Evolutionary conservation across 2,888 invertebrate genomes (phyloP).

Genomic region (Boloria selene): DNA sequence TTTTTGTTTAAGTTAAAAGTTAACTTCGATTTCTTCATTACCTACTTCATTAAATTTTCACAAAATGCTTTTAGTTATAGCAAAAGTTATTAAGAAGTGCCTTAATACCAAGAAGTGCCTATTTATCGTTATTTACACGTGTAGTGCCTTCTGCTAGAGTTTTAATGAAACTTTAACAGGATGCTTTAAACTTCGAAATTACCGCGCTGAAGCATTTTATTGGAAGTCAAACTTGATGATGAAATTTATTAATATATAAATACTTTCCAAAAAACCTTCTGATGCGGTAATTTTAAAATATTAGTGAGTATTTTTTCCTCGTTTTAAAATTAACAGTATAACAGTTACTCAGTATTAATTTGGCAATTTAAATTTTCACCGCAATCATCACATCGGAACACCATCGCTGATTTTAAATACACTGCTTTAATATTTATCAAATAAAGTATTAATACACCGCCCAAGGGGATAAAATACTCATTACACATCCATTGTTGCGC

Average conservation of each 20-base stretch:
- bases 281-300: constrained; percentile 25
- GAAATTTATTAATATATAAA: not conserved
- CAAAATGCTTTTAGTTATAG: constrained; percentile 13
- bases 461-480: constrained; percentile 65
- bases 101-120: constrained; percentile 68
- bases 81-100: constrained; percentile 53
- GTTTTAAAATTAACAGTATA: constrained; percentile 12
- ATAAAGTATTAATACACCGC: constrained; percentile 41
- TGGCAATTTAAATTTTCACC: constrained; percentile 18
- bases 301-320: constrained; percentile 59
- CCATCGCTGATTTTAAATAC: constrained; percentile 37
- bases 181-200: constrained; percentile 43
- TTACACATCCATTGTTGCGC: constrained; percentile 55
- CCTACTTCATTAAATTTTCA: not conserved
- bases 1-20: not conserved
- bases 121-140: constrained; percentile 43
- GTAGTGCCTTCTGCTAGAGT: constrained; percentile 55
- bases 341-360: constrained; percentile 13
- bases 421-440: constrained; percentile 40
- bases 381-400: constrained; percentile 21
- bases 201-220: constrained; percentile 13
- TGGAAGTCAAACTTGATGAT: not conserved
- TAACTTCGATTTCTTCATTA: not conserved
- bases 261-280: constrained; percentile 9
- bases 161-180: constrained; percentile 52